Base-by-base conservation (phyloP, 1,140 invertebrate species). In the Drosophila elegans region DNA sequence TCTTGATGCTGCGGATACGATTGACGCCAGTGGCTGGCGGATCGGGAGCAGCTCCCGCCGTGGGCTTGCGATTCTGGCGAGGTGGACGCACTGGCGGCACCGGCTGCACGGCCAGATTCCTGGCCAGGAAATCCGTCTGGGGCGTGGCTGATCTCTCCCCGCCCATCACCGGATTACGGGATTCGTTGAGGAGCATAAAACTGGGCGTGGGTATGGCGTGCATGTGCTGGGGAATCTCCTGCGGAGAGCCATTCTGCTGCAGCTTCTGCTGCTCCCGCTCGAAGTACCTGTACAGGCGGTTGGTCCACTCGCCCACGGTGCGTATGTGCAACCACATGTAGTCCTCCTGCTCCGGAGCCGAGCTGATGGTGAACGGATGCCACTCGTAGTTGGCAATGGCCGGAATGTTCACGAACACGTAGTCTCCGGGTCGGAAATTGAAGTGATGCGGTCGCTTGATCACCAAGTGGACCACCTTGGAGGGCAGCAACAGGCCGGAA, bases 361-460 rank as follows among this genome's bases (percentile, higher is more conserved):
- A 98, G 93, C 97, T 98, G 74, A 99, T 97, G 1, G 98, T 99
- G 84, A 99, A 99, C 1, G 98, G 98, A 95, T 99, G 98, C 98
- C 98, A 99, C 93, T 99, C 98, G 90, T 97, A 98, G 54, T 95
- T 95, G 1, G 98, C 97, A 74, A 99, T 98, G 4, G 94, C 95
- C 0, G 98, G 98, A 62, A 99, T 96, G 90, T 98, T 98, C 1
- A 99, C 95, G 84, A 98, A 99, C 12, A 99, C 95, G 89, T 99
- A 99, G 93, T 99, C 98, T 0, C 98, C 98, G 0, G 98, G 97
- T 91, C 96, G 95, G 92, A 96, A 99, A 75, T 96, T 95, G 90
- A 99, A 98, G 83, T 97, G 95, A 0, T 94, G 93, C 1, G 98
- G 98, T 38, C 97, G 93, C 76, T 96, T 96, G 55, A 99, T 98